These are phyloP conservation scores for Mesodorylaimus sp. DNA, from an alignment of 2,888 invertebrate genomes.

Conservation along the genomic window DNA sequence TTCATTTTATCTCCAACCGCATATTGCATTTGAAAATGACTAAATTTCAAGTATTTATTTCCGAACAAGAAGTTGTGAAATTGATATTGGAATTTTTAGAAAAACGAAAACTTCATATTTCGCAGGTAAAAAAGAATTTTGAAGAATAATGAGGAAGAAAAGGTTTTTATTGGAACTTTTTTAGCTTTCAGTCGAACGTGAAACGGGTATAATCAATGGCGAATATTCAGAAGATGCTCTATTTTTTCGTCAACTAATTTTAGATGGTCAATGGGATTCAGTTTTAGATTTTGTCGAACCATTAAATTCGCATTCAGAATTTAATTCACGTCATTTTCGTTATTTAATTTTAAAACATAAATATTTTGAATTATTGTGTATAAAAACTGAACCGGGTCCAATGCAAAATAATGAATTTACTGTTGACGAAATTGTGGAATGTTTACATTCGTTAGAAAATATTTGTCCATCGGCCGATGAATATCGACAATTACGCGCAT, in stretches of 20 bases:
- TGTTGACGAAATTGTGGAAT: constrained; percentile 79
- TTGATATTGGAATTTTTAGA: constrained; percentile 37
- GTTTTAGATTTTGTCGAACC: constrained; percentile 88
- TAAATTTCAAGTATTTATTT: constrained; percentile 21
- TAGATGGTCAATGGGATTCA: constrained; percentile 96
- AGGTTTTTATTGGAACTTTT: not conserved
- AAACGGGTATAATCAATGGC: constrained; percentile 83
- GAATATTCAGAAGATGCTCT: constrained; percentile 79
- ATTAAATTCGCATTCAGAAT: constrained; percentile 49
- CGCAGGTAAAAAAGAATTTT: constrained; percentile 44
- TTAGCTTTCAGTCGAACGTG: constrained; percentile 50
- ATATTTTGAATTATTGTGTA: constrained; percentile 76
- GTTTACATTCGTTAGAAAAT: constrained; percentile 68
- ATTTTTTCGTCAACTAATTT: constrained; percentile 74
- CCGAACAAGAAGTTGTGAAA: constrained; percentile 40
- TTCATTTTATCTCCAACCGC: too few relatives aligned
- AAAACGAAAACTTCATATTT: constrained; percentile 73
- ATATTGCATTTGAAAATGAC: constrained; percentile 11
- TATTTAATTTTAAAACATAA: constrained; percentile 7
- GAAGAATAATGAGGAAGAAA: not conserved
- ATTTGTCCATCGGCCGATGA: constrained; percentile 66
- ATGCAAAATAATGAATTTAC: constrained; percentile 61
- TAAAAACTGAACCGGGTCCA: constrained; percentile 57
- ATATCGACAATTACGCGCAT: constrained; percentile 70
- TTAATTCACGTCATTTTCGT: constrained; percentile 40